A percentile compares a stretch with the other conserved stretches of the same genome.
phyloP scores from a whole-genome alignment of 2,797 vertebrate species.

The Acomys russatus region DNA sequence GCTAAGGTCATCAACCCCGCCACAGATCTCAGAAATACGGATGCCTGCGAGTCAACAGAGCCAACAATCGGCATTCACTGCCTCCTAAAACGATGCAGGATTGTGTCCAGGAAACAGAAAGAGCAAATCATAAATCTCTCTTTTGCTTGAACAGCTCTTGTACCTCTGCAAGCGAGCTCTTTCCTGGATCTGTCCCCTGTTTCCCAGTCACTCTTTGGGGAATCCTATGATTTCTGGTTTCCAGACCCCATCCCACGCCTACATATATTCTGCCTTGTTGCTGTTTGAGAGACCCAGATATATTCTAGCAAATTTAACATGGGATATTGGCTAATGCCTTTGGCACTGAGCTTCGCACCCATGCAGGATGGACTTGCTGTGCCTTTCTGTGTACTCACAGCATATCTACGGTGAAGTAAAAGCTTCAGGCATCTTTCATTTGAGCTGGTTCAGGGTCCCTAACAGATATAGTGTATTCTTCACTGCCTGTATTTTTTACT shows the following conservation, averaged over 20 bases:
- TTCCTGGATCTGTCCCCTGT: not conserved
- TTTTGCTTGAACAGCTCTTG: constrained; percentile 1
- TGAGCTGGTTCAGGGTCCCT: not conserved
- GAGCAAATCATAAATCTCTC: constrained; percentile 36
- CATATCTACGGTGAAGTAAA: not conserved
- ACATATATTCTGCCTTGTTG: not conserved
- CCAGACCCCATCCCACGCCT: not conserved
- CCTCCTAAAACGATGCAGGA: not conserved
- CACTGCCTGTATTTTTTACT: not conserved
- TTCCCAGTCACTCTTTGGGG: not conserved
- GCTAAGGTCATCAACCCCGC: constrained; percentile 11
- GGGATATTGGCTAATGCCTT: not conserved
- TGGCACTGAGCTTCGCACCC: not conserved
- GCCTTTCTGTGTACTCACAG: not conserved
- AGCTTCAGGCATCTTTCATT: constrained; percentile 24
- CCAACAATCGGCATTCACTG: constrained; percentile 17
- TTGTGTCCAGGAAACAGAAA: constrained; percentile 29
- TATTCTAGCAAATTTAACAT: not conserved
- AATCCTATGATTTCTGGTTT: not conserved
- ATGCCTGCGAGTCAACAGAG: constrained; percentile 32
- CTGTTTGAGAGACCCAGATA: not conserved
- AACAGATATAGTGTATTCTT: not conserved
- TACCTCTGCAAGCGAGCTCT: not conserved
- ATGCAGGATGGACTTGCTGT: not conserved
- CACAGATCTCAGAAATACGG: constrained; percentile 40